Conservation (phyloP, 2,113 vertebrate species). For the Hemibagrus wyckioides region DNA sequence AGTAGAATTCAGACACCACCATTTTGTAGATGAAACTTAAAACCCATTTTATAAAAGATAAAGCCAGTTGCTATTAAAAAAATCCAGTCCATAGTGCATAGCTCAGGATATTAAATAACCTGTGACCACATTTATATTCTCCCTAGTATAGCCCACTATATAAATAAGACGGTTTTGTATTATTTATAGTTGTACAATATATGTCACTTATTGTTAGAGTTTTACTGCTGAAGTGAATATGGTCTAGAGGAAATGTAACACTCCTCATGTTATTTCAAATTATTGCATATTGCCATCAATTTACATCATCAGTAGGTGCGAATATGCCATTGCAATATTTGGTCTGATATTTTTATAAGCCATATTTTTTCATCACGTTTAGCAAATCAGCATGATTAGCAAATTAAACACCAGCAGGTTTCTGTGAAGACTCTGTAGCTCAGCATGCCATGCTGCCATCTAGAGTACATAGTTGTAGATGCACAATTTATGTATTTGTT, state of each 20-base stretch:
- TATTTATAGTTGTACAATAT: background rate
- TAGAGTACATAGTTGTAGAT: constrained; percentile 28
- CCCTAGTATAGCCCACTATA: background rate
- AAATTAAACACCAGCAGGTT: background rate
- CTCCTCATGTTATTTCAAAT: background rate
- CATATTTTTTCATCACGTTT: background rate
- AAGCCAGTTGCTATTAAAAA: background rate
- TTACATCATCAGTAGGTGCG: background rate
- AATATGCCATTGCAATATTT: background rate
- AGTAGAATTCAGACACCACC: background rate
- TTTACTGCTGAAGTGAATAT: background rate
- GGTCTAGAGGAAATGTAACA: background rate
- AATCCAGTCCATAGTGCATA: background rate
- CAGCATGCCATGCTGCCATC: constrained; percentile 47
- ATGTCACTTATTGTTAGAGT: background rate
- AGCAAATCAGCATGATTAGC: background rate
- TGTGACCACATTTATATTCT: background rate
- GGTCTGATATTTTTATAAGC: background rate
- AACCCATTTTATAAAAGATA: background rate
- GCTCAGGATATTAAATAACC: background rate
- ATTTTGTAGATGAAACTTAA: background rate
- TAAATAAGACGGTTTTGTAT: background rate
- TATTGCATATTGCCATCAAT: background rate
- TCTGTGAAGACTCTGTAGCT: background rate
- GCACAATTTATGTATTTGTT: background rate